A percentile compares a stretch with the other conserved stretches of the same genome.
phyloP scores from a whole-genome alignment of 2,113 vertebrate species.

The Nipponia nippon region DNA sequence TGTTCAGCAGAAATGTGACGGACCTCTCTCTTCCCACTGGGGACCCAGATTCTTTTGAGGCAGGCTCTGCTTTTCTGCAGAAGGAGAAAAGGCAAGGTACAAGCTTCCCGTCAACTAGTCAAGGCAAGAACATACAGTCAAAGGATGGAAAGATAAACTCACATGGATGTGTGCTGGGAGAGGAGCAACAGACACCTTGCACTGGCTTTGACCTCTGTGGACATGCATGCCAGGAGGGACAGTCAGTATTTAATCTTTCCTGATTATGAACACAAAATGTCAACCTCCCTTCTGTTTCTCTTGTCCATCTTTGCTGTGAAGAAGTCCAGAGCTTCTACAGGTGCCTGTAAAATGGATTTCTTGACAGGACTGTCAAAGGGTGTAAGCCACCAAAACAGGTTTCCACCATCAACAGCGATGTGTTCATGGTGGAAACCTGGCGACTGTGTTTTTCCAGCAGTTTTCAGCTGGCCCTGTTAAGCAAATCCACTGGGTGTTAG shows the following conservation, averaged over 20 bases:
- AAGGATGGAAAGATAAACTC: neutral
- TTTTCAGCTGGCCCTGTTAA: neutral
- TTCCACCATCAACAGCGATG: neutral
- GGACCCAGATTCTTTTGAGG: neutral
- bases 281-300: neutral
- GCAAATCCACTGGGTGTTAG: neutral
- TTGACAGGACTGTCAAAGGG: neutral
- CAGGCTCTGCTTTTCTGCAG: neutral
- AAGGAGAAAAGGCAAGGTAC: neutral
- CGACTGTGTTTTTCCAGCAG: fast-evolving
- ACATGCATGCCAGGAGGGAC: fast-evolving
- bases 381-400: neutral
- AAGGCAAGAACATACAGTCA: neutral
- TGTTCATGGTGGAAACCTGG: neutral
- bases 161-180: neutral
- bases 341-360: neutral
- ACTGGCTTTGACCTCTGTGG: neutral
- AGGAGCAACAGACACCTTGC: neutral
- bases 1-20: neutral
- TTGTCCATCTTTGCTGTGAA: neutral
- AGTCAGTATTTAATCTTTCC: neutral
- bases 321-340: neutral
- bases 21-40: neutral
- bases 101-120: neutral
- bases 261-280: neutral